These are phyloP conservation scores for Blennius ocellaris DNA, from an alignment of 2,113 vertebrate genomes.

Conservation along the genomic window DNA sequence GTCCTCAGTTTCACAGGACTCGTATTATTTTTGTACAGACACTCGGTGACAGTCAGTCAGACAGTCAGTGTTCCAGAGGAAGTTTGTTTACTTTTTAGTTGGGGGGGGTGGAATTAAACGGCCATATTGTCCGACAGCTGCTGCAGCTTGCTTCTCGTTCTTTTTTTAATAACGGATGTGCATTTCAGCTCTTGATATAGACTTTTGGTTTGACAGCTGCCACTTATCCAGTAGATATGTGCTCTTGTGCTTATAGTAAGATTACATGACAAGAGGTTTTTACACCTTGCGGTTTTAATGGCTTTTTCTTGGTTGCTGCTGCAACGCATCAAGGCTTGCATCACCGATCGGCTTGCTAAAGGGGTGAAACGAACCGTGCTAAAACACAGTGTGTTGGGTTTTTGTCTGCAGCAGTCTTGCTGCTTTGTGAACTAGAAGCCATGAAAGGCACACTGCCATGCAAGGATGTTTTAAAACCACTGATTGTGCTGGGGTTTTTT, in stretches of 20 bases:
- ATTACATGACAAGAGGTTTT: constrained; percentile 29
- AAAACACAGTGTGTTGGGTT: constrained; percentile 23
- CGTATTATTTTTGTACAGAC: constrained; percentile 5
- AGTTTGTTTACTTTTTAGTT: constrained; percentile 24
- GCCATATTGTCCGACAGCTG: not conserved
- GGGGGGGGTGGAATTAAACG: constrained; percentile 9
- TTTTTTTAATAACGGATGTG: constrained; percentile 29
- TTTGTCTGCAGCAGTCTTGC: constrained; percentile 35
- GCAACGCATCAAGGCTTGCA: constrained; percentile 42
- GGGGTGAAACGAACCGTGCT: constrained; percentile 30
- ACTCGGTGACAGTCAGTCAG: not conserved
- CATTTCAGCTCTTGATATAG: constrained; percentile 38
- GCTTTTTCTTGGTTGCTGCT: constrained; percentile 20
- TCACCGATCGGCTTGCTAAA: constrained; percentile 33
- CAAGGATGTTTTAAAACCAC: constrained; percentile 43
- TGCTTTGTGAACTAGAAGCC: constrained; percentile 49
- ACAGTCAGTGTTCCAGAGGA: not conserved
- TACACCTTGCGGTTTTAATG: constrained; percentile 25
- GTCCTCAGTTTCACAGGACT: not conserved
- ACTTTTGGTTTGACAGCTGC: constrained; percentile 20
- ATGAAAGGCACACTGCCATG: constrained; percentile 39
- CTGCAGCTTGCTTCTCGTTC: not conserved
- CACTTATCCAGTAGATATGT: constrained; percentile 14
- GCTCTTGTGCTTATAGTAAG: constrained; percentile 26
- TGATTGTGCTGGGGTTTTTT: constrained; percentile 32